phyloP scores from a whole-genome alignment of 2,797 vertebrate genomes.

The Crax fasciolata region DNA sequence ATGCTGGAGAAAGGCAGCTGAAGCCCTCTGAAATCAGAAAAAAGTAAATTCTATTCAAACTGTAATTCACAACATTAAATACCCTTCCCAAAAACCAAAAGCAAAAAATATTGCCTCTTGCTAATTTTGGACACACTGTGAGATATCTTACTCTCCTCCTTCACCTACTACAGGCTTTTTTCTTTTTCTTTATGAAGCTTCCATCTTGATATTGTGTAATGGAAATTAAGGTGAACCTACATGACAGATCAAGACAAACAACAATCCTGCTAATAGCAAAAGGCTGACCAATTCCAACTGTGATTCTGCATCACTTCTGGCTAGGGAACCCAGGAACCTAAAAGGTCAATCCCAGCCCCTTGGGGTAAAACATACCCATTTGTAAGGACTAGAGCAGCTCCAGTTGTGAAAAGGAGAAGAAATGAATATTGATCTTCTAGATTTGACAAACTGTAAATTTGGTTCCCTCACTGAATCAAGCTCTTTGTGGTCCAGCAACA shows the following conservation, averaged over 20 bases:
- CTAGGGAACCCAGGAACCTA: neutral
- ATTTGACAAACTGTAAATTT: neutral
- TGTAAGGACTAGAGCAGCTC: neutral
- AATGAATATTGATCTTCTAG: neutral
- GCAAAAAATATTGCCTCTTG: neutral
- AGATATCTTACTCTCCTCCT: neutral
- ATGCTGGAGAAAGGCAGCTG: neutral
- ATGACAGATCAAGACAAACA: neutral
- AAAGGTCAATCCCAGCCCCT: neutral
- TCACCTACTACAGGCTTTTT: neutral
- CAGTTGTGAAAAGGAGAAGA: neutral
- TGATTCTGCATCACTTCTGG: neutral
- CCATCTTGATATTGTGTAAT: neutral
- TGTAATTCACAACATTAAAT: neutral
- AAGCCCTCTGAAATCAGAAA: neutral
- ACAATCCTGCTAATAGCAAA: neutral
- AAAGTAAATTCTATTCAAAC: neutral
- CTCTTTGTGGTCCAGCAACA: neutral
- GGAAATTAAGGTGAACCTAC: neutral
- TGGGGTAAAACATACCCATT: neutral
- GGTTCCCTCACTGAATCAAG: neutral
- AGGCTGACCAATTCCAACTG: neutral
- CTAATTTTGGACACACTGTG: neutral
- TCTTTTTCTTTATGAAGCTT: neutral
- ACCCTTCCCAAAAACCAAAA: neutral